These are phyloP conservation scores for Okamejei kenojei DNA, from an alignment of 2,797 vertebrate genomes.

Conservation along the genomic window DNA sequence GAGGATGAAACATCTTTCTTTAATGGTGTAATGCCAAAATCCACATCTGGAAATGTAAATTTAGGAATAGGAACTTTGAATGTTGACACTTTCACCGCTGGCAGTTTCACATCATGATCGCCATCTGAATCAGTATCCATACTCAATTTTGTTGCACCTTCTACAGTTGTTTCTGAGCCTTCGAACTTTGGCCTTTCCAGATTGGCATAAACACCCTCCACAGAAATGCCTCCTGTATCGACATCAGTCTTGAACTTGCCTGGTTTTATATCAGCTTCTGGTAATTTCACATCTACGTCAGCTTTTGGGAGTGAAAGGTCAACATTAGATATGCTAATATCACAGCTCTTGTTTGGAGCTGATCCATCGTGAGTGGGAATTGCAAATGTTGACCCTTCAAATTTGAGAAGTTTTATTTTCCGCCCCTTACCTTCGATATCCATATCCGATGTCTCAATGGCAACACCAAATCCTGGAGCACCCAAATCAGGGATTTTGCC, in stretches of 20 bases:
- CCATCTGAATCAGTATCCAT: neutral
- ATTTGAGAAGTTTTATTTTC: neutral
- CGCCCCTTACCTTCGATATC: no score
- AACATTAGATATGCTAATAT: slow-evolving; percentile 33
- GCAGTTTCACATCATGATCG: neutral
- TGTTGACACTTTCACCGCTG: neutral
- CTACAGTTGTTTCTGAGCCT: neutral
- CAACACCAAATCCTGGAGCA: no score
- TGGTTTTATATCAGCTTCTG: neutral
- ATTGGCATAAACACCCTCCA: neutral
- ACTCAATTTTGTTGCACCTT: neutral
- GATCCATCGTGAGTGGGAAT: neutral
- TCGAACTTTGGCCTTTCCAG: neutral
- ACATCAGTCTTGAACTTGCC: no score
- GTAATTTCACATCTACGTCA: neutral
- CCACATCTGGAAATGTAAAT: slow-evolving; percentile 9
- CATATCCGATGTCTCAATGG: no score
- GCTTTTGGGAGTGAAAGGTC: neutral
- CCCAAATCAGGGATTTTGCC: no score
- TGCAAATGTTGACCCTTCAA: slow-evolving; percentile 27
- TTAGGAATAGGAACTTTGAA: neutral
- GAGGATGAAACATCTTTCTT: neutral
- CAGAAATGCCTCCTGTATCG: neutral
- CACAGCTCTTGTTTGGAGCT: slow-evolving; percentile 37
- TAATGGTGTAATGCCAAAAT: neutral